Percentiles rank a stretch among this genome's conserved stretches.
Conservation (phyloP, 2,888 invertebrate species). For the Pinctada fucata region DNA sequence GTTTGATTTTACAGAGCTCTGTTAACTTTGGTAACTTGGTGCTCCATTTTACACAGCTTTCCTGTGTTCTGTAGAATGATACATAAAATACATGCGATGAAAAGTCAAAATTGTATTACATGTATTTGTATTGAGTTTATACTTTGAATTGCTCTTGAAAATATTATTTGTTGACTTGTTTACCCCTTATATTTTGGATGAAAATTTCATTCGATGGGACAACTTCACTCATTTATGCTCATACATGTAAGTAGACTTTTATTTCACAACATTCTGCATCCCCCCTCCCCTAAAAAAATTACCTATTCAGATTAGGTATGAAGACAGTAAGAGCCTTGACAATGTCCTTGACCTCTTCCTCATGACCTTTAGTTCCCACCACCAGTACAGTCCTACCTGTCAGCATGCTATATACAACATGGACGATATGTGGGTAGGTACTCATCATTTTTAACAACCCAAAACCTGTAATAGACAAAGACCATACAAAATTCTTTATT, state of each 20-base stretch:
- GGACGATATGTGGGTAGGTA: constrained; percentile 60
- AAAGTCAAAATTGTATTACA: too few relatives aligned
- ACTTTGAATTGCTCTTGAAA: too few relatives aligned
- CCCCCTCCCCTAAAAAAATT: neutral
- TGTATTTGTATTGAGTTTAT: too few relatives aligned
- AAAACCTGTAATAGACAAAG: constrained; percentile 21
- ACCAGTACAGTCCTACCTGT: constrained; percentile 71
- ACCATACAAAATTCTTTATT: too few relatives aligned
- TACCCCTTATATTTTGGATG: too few relatives aligned
- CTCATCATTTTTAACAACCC: constrained; percentile 53
- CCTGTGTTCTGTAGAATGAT: constrained; percentile 14
- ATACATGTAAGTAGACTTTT: too few relatives aligned
- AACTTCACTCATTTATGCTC: too few relatives aligned
- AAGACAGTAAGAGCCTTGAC: constrained; percentile 70
- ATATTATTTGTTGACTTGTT: too few relatives aligned
- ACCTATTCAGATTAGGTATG: constrained; percentile 67
- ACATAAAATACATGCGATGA: neutral
- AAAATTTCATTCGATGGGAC: too few relatives aligned
- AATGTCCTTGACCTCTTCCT: constrained; percentile 60
- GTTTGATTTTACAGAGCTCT: constrained; percentile 33
- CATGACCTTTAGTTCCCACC: constrained; percentile 60
- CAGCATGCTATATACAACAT: constrained; percentile 69
- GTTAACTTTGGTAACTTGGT: constrained; percentile 47
- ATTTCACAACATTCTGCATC: too few relatives aligned
- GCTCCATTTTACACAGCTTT: constrained; percentile 42